phyloP scores from a whole-genome alignment of 2,797 vertebrate species.

The Hippoglossus hippoglossus region DNA sequence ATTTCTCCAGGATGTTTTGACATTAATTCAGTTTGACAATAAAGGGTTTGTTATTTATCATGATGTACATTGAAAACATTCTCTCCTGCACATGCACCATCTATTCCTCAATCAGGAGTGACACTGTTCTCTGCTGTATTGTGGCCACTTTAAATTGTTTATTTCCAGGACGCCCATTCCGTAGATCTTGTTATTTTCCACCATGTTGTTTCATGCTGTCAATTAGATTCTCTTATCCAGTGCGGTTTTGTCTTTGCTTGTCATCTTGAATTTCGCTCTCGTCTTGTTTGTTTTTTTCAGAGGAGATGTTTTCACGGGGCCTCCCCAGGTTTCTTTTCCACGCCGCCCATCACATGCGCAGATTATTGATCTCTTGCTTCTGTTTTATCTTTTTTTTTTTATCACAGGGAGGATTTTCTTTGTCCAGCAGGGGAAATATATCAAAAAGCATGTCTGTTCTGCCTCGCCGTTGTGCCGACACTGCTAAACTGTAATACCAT shows the following conservation, averaged over 20 bases:
- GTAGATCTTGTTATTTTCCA: constrained; percentile 38
- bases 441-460: background rate
- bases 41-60: constrained; percentile 6
- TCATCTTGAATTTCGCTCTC: constrained; percentile 43
- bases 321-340: background rate
- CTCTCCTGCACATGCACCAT: background rate
- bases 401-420: constrained; percentile 11
- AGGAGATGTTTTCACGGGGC: constrained; percentile 18
- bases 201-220: constrained; percentile 39
- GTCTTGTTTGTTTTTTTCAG: constrained; percentile 24
- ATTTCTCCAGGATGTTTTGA: background rate
- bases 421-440: background rate
- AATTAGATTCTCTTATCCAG: constrained; percentile 42
- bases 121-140: constrained; percentile 1
- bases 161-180: constrained; percentile 38
- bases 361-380: constrained; percentile 30
- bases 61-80: background rate
- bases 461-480: background rate
- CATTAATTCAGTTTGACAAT: background rate
- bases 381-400: constrained; percentile 32
- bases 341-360: background rate
- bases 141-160: constrained; percentile 52
- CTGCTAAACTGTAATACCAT: background rate
- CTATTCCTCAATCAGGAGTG: constrained; percentile 11
- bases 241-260: constrained; percentile 42